phyloP scores from a whole-genome alignment of 2,888 invertebrate genomes.

The Mylabris sibirica region DNA sequence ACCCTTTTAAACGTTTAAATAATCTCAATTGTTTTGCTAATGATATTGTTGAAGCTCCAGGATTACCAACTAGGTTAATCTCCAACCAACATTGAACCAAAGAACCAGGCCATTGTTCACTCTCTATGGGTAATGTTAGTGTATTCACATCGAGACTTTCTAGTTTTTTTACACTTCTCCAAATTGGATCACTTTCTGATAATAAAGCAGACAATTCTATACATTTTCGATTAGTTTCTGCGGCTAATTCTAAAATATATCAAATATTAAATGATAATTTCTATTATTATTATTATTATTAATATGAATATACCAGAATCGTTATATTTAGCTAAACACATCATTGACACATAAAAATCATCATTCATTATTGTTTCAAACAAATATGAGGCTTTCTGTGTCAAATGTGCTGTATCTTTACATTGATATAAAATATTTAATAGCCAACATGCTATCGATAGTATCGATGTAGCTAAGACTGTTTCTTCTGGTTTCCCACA shows the following conservation, averaged over 20 bases:
- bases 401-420: constrained; percentile 59
- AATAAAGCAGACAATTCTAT: constrained; percentile 71
- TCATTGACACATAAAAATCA: constrained; percentile 82
- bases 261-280: constrained; percentile 1
- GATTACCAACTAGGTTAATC: constrained; percentile 84
- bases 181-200: constrained; percentile 44
- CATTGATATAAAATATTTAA: constrained; percentile 74
- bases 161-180: constrained; percentile 47
- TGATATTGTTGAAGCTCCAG: constrained; percentile 81
- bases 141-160: constrained; percentile 50
- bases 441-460: constrained; percentile 83
- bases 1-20: constrained; percentile 84
- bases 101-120: constrained; percentile 54
- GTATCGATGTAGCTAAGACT: constrained; percentile 81
- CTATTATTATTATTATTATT: not conserved
- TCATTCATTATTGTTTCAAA: constrained; percentile 68
- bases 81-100: constrained; percentile 77
- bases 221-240: constrained; percentile 68
- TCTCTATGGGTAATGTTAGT: constrained; percentile 45
- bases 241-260: constrained; percentile 63
- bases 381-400: constrained; percentile 71
- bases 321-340: constrained; percentile 83
- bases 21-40: constrained; percentile 84
- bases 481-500: constrained; percentile 89
- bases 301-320: constrained; percentile 69